phyloP scores from a whole-genome alignment of 2,797 vertebrate species.

The Microctenopoma steveboyesi region DNA sequence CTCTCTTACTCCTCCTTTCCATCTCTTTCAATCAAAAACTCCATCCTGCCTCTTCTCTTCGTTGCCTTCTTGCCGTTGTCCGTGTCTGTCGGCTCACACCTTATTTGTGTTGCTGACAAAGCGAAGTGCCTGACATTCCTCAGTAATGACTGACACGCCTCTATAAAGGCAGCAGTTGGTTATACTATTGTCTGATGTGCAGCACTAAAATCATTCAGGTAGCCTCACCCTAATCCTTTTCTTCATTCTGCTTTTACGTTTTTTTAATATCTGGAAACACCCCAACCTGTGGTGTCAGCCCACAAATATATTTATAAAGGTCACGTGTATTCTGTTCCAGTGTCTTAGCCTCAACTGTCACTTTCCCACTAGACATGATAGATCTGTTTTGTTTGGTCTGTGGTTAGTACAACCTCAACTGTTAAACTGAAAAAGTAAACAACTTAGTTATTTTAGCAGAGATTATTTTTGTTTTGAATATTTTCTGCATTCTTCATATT shows the following conservation, averaged over 20 bases:
- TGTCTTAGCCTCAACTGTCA: background rate
- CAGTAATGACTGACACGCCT: conserved; percentile 50
- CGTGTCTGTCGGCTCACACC: conserved; percentile 18
- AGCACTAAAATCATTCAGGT: background rate
- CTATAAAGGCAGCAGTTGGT: conserved; percentile 24
- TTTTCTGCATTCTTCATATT: background rate
- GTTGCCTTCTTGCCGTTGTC: conserved; percentile 9
- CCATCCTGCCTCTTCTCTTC: conserved; percentile 12
- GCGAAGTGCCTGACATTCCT: conserved; percentile 31
- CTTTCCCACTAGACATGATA: conserved; percentile 13
- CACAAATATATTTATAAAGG: background rate
- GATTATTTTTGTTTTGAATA: conserved; percentile 6
- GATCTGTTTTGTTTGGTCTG: conserved; percentile 20
- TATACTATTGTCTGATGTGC: background rate
- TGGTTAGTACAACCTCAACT: conserved; percentile 8
- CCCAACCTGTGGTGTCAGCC: background rate
- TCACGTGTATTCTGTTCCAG: background rate
- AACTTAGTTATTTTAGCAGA: background rate
- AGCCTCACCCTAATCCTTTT: conserved; percentile 24
- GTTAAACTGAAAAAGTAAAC: background rate
- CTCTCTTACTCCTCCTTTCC: background rate
- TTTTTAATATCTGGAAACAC: conserved; percentile 3
- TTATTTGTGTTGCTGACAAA: conserved; percentile 47
- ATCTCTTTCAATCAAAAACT: conserved; percentile 17
- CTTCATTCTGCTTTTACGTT: background rate